Percentiles rank a stretch among this genome's conserved stretches.
Evolutionary conservation across 2,113 vertebrate species (phyloP).

Genomic region (Zonotrichia leucophrys): DNA sequence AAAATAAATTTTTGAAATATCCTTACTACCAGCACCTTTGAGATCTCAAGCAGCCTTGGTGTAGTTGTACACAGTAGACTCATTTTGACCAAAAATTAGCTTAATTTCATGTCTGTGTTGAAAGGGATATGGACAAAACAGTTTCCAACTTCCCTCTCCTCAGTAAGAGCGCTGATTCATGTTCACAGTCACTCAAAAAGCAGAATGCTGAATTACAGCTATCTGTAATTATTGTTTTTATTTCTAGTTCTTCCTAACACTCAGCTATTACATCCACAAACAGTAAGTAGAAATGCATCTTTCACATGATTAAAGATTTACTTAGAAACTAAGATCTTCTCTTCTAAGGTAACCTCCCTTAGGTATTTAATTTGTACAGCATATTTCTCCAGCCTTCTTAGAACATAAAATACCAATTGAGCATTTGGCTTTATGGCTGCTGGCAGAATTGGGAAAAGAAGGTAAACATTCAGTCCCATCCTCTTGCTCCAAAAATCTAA

Average conservation of each 20-base stretch:
- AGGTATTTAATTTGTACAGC: not conserved
- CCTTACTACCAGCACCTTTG: not conserved
- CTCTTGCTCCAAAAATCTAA: not conserved
- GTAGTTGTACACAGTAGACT: not conserved
- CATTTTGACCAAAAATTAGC: not conserved
- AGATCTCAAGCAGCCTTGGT: not conserved
- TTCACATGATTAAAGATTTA: not conserved
- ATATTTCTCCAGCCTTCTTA: not conserved
- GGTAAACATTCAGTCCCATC: not conserved
- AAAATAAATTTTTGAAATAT: not conserved
- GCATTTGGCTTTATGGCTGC: not conserved
- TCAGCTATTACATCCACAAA: not conserved
- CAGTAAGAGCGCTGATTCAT: not conserved
- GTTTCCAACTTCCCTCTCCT: not conserved
- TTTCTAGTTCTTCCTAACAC: not conserved
- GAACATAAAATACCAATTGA: not conserved
- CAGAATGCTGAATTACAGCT: not conserved
- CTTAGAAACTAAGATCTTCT: not conserved
- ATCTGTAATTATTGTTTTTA: not conserved
- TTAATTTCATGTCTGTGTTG: not conserved
- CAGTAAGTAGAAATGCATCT: not conserved
- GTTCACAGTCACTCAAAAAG: not conserved
- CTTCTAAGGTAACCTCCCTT: not conserved
- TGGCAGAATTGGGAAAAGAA: not conserved
- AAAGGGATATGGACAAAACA: not conserved